Percentiles rank a stretch among this genome's conserved stretches.
These are phyloP conservation scores for Acridotheres tristis DNA, from an alignment of 2,797 vertebrate genomes.

Conservation along the genomic window DNA sequence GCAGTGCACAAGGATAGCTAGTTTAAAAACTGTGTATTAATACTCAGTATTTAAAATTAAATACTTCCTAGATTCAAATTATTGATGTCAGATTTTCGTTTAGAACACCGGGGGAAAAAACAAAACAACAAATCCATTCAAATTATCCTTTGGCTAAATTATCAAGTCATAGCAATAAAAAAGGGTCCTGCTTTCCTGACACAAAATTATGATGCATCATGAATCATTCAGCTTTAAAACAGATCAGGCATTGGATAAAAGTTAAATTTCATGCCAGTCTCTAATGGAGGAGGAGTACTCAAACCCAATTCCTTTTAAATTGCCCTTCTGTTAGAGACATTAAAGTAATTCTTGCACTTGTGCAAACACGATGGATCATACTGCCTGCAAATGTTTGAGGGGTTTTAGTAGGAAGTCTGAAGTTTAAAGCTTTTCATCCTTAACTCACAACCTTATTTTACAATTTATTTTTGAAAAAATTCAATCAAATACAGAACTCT, in stretches of 20 bases:
- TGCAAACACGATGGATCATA: conserved; percentile 10
- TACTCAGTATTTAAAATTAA: conserved; percentile 2
- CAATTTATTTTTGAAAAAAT: not conserved
- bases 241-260: conserved; percentile 55
- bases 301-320: conserved; percentile 50
- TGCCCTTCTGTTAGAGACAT: conserved; percentile 39
- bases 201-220: conserved; percentile 35
- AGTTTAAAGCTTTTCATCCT: not conserved
- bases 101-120: not conserved
- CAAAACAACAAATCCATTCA: not conserved
- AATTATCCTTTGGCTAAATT: conserved; percentile 14
- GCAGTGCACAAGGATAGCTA: not conserved
- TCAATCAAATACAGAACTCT: not conserved
- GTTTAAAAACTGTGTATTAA: not conserved
- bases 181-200: conserved; percentile 8
- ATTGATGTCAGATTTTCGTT: not conserved
- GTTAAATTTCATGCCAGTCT: conserved; percentile 39
- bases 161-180: conserved; percentile 26
- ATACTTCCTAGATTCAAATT: conserved; percentile 1
- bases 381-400: not conserved
- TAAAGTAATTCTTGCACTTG: conserved; percentile 36
- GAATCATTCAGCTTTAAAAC: conserved; percentile 51
- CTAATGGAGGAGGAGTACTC: conserved; percentile 41
- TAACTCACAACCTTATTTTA: not conserved
- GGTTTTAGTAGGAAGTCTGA: not conserved